Evolutionary conservation across 1,140 invertebrate genomes (phyloP).

Genomic region (Heliconius hewitsoni): DNA sequence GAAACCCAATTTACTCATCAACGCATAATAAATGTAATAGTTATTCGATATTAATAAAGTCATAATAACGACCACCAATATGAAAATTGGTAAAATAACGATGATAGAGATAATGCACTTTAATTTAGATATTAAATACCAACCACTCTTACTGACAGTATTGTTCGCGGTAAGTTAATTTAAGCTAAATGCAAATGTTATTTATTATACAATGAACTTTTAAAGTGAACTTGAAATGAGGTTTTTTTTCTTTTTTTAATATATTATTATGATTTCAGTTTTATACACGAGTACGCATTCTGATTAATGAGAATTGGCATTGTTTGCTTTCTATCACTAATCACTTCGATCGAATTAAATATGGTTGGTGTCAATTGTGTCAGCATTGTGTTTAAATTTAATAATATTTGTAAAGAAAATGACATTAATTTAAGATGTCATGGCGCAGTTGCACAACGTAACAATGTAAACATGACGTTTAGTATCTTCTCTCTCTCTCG

Average conservation of each 20-base stretch:
- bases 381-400: neutral
- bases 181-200: conserved; percentile 4
- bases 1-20: neutral
- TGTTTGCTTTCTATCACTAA: neutral
- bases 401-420: too few species aligned
- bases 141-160: neutral
- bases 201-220: neutral
- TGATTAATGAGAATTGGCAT: neutral
- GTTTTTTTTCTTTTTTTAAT: neutral
- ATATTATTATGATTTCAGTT: neutral
- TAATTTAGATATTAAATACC: conserved; percentile 6
- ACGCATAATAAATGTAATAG: neutral
- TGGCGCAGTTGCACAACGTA: too few species aligned
- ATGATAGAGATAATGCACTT: neutral
- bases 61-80: neutral
- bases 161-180: neutral
- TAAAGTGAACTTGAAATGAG: neutral
- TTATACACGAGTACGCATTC: neutral
- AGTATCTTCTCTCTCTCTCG: too few species aligned
- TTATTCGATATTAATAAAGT: neutral
- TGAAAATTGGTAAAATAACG: neutral
- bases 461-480: too few species aligned
- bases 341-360: neutral
- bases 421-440: too few species aligned
- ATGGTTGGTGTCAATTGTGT: neutral